Evolutionary conservation across 2,797 vertebrate species (phyloP), one percentile per base, ranked within the genome.

Genomic region (Poecilia picta): DNA sequence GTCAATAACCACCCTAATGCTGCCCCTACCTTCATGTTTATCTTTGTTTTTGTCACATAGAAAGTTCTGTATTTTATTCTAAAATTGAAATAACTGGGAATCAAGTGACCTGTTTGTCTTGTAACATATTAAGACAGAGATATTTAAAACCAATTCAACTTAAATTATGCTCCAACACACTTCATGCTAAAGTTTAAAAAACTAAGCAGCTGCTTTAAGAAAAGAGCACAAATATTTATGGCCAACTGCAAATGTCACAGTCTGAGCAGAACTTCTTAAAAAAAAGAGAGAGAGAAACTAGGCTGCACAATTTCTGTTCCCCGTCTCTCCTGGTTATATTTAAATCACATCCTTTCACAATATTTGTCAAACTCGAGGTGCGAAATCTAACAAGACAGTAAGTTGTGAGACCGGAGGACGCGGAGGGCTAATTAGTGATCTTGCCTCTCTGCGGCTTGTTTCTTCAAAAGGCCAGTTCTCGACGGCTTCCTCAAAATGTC

Each of bases 401-500:
- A 88, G 81, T 92, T 88, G 89, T 77, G 87, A 91, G 83, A 82
- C 85, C 90, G 41, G 3, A 74, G 80, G 86, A 93, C 80, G 87
- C 85, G 83, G 78, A 82, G 82, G 90, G 87, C 90, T 94, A 95
- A 95, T 95, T 94, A 94, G 91, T 81, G 88, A 90, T 93, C 88
- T 82, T 87, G 84, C 88, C 80, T 87, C 81, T 83, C 72, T n/a
- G 84, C 77, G 85, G 83, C 87, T 89, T 87, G 89, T 93, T 93
- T 82, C 91, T 92, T 93, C 86, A 91, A 95, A 94, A 93, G 93
- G 93, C 90, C 94, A 95, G 84, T 82, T 88, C 86, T 75, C 78
- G 90, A 88, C 78, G 80, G 87, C 87, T 94, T 83, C 90, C 86
- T 88, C 75, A 94, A 96, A 53, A 95, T 95, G 94, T 95, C 95